A percentile compares a stretch with the other conserved stretches of the same genome.
phyloP scores from a whole-genome alignment of 2,888 invertebrate species.

The Bursaphelenchus okinawaensis region DNA sequence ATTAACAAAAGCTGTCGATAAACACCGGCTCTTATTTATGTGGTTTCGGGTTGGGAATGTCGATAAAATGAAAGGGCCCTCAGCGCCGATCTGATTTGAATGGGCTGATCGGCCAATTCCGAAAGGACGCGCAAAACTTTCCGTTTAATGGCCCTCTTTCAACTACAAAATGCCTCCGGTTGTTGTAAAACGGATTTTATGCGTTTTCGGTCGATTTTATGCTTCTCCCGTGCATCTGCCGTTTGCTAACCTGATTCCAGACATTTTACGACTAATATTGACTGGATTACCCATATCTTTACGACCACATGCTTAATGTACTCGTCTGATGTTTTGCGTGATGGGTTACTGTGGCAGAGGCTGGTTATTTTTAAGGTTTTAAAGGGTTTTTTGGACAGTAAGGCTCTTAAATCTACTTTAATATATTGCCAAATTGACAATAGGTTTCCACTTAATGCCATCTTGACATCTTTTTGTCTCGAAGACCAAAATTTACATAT shows the following conservation, averaged over 20 bases:
- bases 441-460: too few relatives aligned
- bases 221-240: background rate
- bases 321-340: background rate
- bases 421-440: too few relatives aligned
- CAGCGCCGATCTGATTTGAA: background rate
- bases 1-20: background rate
- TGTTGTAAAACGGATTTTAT: background rate
- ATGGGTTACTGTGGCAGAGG: background rate
- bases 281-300: background rate
- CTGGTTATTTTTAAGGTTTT: background rate
- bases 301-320: background rate
- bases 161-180: background rate
- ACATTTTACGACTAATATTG: background rate
- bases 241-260: background rate
- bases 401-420: too few relatives aligned
- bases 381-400: background rate
- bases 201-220: background rate
- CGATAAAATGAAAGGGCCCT: background rate
- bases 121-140: background rate
- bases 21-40: background rate
- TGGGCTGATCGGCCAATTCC: background rate
- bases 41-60: background rate
- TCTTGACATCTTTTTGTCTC: too few relatives aligned
- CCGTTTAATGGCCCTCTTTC: background rate
- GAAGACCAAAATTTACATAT: too few relatives aligned